Evolutionary conservation across 92 coral and sea anemone genomes (phyloP).

Genomic region (Siderastrea radians): DNA sequence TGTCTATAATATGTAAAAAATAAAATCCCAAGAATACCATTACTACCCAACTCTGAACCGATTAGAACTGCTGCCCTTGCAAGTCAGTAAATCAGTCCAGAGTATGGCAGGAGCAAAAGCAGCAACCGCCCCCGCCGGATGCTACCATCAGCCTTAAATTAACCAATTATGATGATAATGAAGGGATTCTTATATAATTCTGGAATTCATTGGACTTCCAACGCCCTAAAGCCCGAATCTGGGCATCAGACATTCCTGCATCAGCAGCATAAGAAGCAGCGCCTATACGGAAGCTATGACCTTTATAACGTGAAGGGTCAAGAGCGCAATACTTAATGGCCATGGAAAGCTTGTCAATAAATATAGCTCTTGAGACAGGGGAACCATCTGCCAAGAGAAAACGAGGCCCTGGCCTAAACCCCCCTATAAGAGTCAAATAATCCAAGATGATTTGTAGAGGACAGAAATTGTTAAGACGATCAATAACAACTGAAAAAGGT

Average conservation of each 20-base stretch:
- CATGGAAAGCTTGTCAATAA: conserved; percentile 33
- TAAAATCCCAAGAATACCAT: background rate
- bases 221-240: conserved; percentile 31
- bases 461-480: background rate
- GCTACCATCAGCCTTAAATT: background rate
- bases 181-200: conserved; percentile 33
- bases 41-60: background rate
- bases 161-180: conserved; percentile 11
- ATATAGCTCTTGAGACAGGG: conserved; percentile 4
- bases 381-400: background rate
- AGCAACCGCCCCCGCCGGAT: conserved; percentile 7
- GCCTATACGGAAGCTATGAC: conserved; percentile 45
- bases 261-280: conserved; percentile 53
- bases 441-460: conserved; percentile 18
- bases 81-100: conserved; percentile 21
- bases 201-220: conserved; percentile 46
- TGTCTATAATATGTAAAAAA: background rate
- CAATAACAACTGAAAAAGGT: background rate
- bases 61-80: conserved; percentile 30
- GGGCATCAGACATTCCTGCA: conserved; percentile 41
- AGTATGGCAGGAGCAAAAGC: background rate
- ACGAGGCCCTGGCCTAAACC: conserved; percentile 4
- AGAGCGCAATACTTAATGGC: conserved; percentile 19
- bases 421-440: conserved; percentile 6
- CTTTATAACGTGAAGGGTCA: conserved; percentile 34